These are phyloP conservation scores for Heliopora coerulea DNA, from an alignment of 92 coral and sea anemone species.

Conservation along the genomic window DNA sequence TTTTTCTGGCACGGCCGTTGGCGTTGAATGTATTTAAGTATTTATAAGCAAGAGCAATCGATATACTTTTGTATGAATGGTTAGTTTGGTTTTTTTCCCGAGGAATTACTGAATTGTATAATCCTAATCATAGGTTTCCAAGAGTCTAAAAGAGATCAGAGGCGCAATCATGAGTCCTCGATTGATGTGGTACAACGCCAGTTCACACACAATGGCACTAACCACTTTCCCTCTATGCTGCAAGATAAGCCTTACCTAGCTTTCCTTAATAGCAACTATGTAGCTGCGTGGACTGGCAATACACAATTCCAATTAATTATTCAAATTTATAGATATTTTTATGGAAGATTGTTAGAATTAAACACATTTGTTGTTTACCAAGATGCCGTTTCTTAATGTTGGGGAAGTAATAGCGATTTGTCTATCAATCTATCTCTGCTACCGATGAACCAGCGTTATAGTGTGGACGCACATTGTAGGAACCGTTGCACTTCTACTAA, in stretches of 20 bases:
- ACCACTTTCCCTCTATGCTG: background rate
- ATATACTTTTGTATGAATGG: background rate
- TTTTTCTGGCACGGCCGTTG: background rate
- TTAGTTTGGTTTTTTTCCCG: background rate
- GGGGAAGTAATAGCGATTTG: too few relatives aligned
- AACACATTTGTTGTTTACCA: too few relatives aligned
- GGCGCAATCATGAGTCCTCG: background rate
- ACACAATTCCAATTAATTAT: too few relatives aligned
- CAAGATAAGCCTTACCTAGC: background rate
- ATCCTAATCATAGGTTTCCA: background rate
- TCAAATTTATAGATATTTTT: too few relatives aligned
- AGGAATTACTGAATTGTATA: background rate
- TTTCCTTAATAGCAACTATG: background rate
- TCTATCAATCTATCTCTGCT: too few relatives aligned
- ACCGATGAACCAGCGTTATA: too few relatives aligned
- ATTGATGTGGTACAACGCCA: background rate
- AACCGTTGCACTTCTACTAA: too few relatives aligned
- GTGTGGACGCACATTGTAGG: too few relatives aligned
- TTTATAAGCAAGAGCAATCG: slow-evolving; percentile 20
- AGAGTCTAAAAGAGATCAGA: background rate
- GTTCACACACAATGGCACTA: background rate
- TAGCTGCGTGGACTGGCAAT: too few relatives aligned
- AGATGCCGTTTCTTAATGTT: too few relatives aligned
- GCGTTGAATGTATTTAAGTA: slow-evolving; percentile 29
- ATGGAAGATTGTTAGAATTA: too few relatives aligned